Evolutionary conservation across 2,888 invertebrate species (phyloP), one percentile per base, ranked within the genome.

Genomic region (Carabus problematicus): DNA sequence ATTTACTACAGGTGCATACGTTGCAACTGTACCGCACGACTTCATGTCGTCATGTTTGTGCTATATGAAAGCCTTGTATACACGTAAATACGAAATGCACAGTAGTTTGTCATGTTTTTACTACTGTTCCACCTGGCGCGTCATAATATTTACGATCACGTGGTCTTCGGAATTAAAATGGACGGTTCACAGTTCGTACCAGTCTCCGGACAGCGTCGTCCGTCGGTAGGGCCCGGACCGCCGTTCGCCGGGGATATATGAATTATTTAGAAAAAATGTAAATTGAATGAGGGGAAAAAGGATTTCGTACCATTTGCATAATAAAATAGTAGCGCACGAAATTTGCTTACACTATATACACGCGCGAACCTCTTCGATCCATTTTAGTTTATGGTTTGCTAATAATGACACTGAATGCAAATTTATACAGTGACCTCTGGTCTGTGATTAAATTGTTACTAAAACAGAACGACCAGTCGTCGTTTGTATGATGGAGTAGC

Each of bases 181-280:
- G 19, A 16, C 0, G 47, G 47, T 47, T 14, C 16, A 54, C 19
- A n/a, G 29, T 29, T 29, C 16, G 54, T 54, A 18, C 54, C 54
- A 54, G 54, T 54, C 18, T 8, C 29, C n/a, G 19, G 16, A 54
- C 54, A 54, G 14, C 54, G 19, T 18, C 54, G 16, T 1, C 12
- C 47, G 47, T 16, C 47, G 47, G 47, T 16, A n/a, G n/a, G 54
- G n/a, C n/a, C 54, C 16, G 8, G 12, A 18, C n/a, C 19, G 54
- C 8, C 54, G 11, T 18, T 18, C 19, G 11, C 11, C 18, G 16
- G 11, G 19, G 54, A 54, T 16, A 18, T 11, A 54, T 54, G 54
- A 54, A 54, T 54, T 54, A 54, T 54, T 54, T 54, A 14, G 16
- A 54, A 54, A 54, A 54, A 54, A 54, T 54, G 54, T 54, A 54